A percentile compares a stretch with the other conserved stretches of the same genome.
These are phyloP conservation scores for Centropus bengalensis DNA, from an alignment of 2,113 vertebrate genomes.

Conservation along the genomic window DNA sequence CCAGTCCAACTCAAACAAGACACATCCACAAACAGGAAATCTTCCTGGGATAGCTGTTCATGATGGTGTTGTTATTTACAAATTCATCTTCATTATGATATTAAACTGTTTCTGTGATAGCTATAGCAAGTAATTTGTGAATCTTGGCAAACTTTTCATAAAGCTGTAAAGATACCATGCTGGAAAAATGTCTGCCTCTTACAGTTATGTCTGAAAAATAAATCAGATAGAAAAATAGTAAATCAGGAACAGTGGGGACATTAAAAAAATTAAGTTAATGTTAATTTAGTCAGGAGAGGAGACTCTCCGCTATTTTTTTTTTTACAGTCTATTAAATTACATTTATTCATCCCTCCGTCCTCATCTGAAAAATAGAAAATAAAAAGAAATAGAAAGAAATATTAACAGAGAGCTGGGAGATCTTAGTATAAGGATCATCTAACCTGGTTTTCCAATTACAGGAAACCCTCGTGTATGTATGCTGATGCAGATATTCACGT, in stretches of 20 bases:
- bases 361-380: constrained; percentile 49
- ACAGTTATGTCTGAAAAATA: constrained; percentile 72
- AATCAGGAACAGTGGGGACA: constrained; percentile 55
- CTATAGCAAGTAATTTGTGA: background rate
- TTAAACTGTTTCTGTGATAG: background rate
- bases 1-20: background rate
- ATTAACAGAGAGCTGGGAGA: constrained; percentile 10
- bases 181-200: constrained; percentile 56
- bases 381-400: background rate
- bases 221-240: constrained; percentile 53
- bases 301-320: constrained; percentile 31
- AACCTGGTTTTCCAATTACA: constrained; percentile 61
- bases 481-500: background rate
- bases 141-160: background rate
- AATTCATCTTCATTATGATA: background rate
- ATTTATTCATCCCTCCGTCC: background rate
- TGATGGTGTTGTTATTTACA: background rate
- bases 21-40: background rate
- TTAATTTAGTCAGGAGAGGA: constrained; percentile 59
- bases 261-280: constrained; percentile 37
- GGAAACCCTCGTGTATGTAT: background rate
- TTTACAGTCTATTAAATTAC: constrained; percentile 41
- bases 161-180: constrained; percentile 5
- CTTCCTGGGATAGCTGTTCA: background rate
- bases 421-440: background rate